A percentile compares a stretch with the other conserved stretches of the same genome.
Conservation (phyloP, 2,797 vertebrate species). For the Euthynnus affinis region DNA sequence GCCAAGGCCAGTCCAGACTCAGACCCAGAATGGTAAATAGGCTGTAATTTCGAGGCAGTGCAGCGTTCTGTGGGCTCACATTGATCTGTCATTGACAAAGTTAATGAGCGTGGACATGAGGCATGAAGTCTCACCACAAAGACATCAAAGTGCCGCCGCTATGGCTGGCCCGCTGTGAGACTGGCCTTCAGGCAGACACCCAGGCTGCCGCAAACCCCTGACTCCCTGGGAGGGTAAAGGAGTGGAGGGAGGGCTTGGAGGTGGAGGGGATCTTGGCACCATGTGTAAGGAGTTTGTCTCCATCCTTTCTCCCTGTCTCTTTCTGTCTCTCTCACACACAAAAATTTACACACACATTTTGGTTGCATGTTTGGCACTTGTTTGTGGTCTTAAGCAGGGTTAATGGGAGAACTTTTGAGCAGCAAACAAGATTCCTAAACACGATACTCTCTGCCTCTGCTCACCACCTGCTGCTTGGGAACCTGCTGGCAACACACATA, state of each 20-base stretch:
- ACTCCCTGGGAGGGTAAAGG: slow-evolving; percentile 57
- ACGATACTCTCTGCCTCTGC: slow-evolving; percentile 34
- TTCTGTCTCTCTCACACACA: slow-evolving; percentile 19
- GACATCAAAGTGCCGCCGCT: slow-evolving; percentile 80
- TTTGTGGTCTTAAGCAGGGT: slow-evolving; percentile 39
- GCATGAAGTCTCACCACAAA: slow-evolving; percentile 77
- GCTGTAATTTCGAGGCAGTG: slow-evolving; percentile 66
- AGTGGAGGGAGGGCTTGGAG: slow-evolving; percentile 21
- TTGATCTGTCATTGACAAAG: slow-evolving; percentile 83
- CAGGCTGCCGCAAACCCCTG: slow-evolving; percentile 63
- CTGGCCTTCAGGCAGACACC: slow-evolving; percentile 80
- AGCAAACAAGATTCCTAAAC: slow-evolving; percentile 50
- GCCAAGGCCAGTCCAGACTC: slow-evolving; percentile 57
- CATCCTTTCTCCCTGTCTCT: slow-evolving; percentile 43
- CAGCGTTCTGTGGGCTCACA: slow-evolving; percentile 65
- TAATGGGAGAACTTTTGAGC: slow-evolving; percentile 45
- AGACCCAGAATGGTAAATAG: slow-evolving; percentile 59
- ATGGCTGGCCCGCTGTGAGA: slow-evolving; percentile 75
- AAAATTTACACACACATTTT: slow-evolving; percentile 14
- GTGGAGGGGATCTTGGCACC: slow-evolving; percentile 59
- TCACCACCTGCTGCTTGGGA: slow-evolving; percentile 75
- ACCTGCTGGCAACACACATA: slow-evolving; percentile 53
- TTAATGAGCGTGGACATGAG: slow-evolving; percentile 84
- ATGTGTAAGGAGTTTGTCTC: slow-evolving; percentile 58
- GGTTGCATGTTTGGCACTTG: slow-evolving; percentile 32